Percentiles rank a stretch among this genome's conserved stretches.
phyloP scores from a whole-genome alignment of 2,888 invertebrate genomes.

The Saturnia pavonia region DNA sequence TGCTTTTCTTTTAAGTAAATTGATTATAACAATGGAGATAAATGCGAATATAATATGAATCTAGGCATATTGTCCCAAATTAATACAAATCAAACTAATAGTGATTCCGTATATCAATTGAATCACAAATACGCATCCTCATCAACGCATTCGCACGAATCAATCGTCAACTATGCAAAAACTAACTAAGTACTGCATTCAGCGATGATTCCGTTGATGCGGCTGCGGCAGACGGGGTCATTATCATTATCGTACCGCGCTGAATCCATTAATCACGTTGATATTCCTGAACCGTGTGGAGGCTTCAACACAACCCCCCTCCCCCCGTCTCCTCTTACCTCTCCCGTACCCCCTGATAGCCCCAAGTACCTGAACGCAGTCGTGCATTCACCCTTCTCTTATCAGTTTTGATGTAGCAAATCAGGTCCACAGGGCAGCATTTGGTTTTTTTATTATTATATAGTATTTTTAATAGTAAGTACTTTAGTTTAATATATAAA shows the following conservation, averaged over 20 bases:
- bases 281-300: conserved; percentile 64
- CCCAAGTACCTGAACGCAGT: conserved; percentile 75
- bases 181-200: conserved; percentile 51
- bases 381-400: conserved; percentile 79
- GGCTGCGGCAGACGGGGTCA: conserved; percentile 65
- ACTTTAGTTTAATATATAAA: background rate
- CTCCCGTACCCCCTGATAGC: conserved; percentile 40
- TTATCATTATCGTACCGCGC: conserved; percentile 74
- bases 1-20: too few relatives aligned
- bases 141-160: conserved; percentile 44
- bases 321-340: too few relatives aligned
- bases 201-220: conserved; percentile 73
- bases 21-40: too few relatives aligned
- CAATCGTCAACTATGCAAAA: conserved; percentile 55
- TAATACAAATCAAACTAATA: conserved; percentile 28
- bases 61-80: background rate
- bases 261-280: conserved; percentile 79
- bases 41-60: background rate
- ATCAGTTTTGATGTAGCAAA: conserved; percentile 72
- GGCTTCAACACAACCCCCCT: conserved; percentile 45
- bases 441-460: conserved; percentile 30
- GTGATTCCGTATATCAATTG: conserved; percentile 33
- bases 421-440: conserved; percentile 61
- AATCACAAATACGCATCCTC: conserved; percentile 32
- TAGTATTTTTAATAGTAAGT: background rate